Percentiles rank a stretch among this genome's conserved stretches.
phyloP scores from a whole-genome alignment of 2,797 vertebrate species.

The Paratrypauchen microcephalus region DNA sequence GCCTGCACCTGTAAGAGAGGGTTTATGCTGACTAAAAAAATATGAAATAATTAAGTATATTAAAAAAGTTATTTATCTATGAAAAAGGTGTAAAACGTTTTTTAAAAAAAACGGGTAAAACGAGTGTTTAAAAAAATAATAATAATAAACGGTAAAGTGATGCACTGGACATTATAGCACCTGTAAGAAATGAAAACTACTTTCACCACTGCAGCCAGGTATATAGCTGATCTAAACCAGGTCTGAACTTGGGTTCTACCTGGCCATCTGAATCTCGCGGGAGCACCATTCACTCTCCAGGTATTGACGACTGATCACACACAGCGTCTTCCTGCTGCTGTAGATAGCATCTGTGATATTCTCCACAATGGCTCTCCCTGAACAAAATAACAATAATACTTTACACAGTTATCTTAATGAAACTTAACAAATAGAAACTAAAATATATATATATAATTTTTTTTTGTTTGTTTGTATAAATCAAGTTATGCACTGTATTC shows the following conservation, averaged over 20 bases:
- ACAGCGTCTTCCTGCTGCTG: constrained; percentile 9
- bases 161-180: too few species aligned
- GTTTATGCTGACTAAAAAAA: too few species aligned
- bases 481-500: neutral
- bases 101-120: too few species aligned
- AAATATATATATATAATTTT: too few species aligned
- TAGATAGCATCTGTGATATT: constrained; percentile 13
- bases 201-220: too few species aligned
- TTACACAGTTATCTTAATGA: neutral
- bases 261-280: constrained; percentile 10
- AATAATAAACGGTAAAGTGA: too few species aligned
- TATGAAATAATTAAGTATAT: too few species aligned
- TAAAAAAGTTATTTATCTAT: too few species aligned
- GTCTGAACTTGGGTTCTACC: neutral
- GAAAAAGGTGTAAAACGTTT: too few species aligned
- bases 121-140: too few species aligned
- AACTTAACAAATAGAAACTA: neutral
- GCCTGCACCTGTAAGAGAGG: too few species aligned
- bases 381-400: neutral
- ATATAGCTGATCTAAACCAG: neutral
- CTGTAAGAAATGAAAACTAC: too few species aligned
- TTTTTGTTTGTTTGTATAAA: neutral
- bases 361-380: constrained; percentile 6
- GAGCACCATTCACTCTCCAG: constrained; percentile 11
- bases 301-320: constrained; percentile 9